phyloP scores from a whole-genome alignment of 2,888 invertebrate genomes.

The Drosophila monieri region DNA sequence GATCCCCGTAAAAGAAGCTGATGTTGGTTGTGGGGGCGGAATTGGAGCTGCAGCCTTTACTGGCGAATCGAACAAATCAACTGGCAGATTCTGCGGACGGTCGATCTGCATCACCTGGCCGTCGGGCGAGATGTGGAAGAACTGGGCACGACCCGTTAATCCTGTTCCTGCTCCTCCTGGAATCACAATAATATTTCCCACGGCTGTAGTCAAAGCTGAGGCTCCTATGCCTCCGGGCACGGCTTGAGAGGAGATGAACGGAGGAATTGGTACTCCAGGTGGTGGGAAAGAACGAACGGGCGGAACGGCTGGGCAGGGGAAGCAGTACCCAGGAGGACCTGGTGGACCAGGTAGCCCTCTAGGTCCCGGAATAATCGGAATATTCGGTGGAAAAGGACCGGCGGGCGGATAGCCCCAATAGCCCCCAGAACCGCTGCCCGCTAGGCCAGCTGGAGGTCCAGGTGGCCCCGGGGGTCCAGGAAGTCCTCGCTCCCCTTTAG shows the following conservation, averaged over 20 bases:
- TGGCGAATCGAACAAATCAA: constrained; percentile 48
- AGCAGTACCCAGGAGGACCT: constrained; percentile 69
- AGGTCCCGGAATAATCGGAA: constrained; percentile 53
- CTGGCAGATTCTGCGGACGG: constrained; percentile 38
- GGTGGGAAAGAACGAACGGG: constrained; percentile 18
- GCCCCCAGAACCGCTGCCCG: constrained; percentile 12
- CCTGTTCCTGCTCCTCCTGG: constrained; percentile 39
- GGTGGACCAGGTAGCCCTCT: constrained; percentile 67
- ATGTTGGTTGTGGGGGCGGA: constrained; percentile 43
- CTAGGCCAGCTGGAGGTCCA: constrained; percentile 24
- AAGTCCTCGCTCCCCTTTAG: constrained; percentile 56
- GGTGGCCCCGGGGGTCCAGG: constrained; percentile 48
- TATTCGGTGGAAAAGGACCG: constrained; percentile 45
- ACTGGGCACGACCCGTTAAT: constrained; percentile 46
- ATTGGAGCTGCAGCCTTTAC: not conserved
- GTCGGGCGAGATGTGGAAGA: constrained; percentile 64
- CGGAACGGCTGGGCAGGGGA: constrained; percentile 56
- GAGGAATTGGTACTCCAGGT: constrained; percentile 25
- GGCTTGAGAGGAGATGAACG: constrained; percentile 26
- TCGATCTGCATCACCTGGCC: constrained; percentile 61
- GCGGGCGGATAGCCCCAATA: constrained; percentile 57
- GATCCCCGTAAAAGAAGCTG: constrained; percentile 38
- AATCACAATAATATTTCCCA: constrained; percentile 65
- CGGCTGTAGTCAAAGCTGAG: constrained; percentile 33
- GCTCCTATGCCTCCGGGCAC: constrained; percentile 23